Conservation (phyloP, 2,888 invertebrate genomes). For the Hypercompe scribonia region DNA sequence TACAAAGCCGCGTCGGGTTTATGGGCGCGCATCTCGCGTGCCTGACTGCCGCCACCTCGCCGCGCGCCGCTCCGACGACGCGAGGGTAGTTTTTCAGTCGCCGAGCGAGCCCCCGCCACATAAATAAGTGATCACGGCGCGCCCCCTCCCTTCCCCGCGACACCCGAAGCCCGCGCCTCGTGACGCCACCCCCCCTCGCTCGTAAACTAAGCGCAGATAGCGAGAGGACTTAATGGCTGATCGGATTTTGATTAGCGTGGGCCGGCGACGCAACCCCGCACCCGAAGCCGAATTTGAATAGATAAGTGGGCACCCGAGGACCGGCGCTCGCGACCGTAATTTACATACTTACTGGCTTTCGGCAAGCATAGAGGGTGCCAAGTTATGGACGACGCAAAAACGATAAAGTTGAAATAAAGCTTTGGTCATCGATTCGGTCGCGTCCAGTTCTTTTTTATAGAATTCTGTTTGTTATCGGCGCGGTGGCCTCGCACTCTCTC, state of each 20-base stretch:
- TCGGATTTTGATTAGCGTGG: constrained; percentile 87
- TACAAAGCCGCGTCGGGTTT: constrained; percentile 78
- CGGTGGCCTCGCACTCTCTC: constrained; percentile 38
- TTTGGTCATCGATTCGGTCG: constrained; percentile 81
- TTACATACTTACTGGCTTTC: constrained; percentile 87
- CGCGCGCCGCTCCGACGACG: constrained; percentile 64
- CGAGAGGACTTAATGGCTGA: constrained; percentile 86
- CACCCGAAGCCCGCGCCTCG: constrained; percentile 56
- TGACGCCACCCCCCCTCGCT: constrained; percentile 76
- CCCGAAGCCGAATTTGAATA: constrained; percentile 85
- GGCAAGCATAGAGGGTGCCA: constrained; percentile 81
- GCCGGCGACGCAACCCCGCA: constrained; percentile 82
- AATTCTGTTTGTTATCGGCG: constrained; percentile 79
- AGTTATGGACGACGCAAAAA: constrained; percentile 83
- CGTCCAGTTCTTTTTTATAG: constrained; percentile 77
- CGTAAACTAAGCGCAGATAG: constrained; percentile 86
- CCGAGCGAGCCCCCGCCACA: constrained; percentile 76
- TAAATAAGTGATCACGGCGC: constrained; percentile 82
- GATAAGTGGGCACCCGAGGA: constrained; percentile 85
- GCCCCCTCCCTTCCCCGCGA: constrained; percentile 54
- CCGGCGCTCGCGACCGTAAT: constrained; percentile 85
- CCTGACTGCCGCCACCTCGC: constrained; percentile 55
- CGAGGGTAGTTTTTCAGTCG: constrained; percentile 84
- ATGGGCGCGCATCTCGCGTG: constrained; percentile 71
- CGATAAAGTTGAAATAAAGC: constrained; percentile 86